These are phyloP conservation scores for Heteractis magnifica DNA, from an alignment of 92 coral and sea anemone species.

Conservation along the genomic window DNA sequence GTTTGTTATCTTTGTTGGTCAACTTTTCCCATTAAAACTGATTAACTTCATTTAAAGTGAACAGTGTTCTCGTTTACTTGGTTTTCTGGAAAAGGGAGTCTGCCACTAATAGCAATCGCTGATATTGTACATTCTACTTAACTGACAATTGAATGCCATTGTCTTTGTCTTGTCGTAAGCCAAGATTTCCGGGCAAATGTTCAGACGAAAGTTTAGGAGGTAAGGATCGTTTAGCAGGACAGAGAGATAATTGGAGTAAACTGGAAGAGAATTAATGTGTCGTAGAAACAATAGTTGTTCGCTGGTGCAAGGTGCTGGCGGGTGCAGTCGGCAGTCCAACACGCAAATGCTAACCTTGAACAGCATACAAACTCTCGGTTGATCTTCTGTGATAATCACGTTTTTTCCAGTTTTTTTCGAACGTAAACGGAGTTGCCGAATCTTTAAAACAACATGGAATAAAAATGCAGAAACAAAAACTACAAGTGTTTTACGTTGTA, in stretches of 20 bases:
- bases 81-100: not conserved
- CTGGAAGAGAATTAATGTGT: not conserved
- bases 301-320: not conserved
- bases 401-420: not conserved
- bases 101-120: no score
- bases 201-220: not conserved
- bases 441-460: not conserved
- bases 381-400: no score
- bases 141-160: no score
- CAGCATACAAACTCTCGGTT: no score
- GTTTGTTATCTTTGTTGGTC: not conserved
- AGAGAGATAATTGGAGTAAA: not conserved
- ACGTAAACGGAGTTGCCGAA: not conserved
- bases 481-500: not conserved
- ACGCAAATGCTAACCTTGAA: not conserved
- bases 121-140: no score
- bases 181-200: constrained; percentile 7
- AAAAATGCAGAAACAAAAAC: not conserved
- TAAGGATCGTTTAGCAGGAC: not conserved
- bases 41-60: not conserved
- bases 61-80: not conserved
- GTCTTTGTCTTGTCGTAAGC: not conserved
- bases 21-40: not conserved
- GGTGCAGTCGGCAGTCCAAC: not conserved
- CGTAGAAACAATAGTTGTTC: not conserved